Evolutionary conservation across 2,888 invertebrate genomes (phyloP).

Genomic region (Aleiodes alternator): DNA sequence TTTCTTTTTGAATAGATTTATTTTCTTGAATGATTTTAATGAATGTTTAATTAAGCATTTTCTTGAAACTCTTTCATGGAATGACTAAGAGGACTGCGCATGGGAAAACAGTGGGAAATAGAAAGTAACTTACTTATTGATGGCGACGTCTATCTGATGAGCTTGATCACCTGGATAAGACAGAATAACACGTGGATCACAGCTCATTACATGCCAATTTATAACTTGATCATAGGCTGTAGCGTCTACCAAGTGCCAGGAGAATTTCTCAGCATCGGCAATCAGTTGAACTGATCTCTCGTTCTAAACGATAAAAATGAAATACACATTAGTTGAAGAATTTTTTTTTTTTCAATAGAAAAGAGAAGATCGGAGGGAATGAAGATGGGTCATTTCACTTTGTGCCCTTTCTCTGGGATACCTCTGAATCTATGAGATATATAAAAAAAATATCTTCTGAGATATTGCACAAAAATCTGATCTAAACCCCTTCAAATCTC

Average conservation of each 20-base stretch:
- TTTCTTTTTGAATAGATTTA: background rate
- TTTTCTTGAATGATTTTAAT: background rate
- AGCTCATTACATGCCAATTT: slow-evolving; percentile 86
- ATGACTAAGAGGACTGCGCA: background rate
- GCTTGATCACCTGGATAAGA: slow-evolving; percentile 69
- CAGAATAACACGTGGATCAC: slow-evolving; percentile 83
- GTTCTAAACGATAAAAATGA: slow-evolving; percentile 66
- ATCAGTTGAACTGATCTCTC: slow-evolving; percentile 76
- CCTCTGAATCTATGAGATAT: background rate
- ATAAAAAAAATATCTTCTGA: no score
- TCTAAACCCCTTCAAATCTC: no score
- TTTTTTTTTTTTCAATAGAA: background rate
- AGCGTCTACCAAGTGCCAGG: slow-evolving; percentile 82
- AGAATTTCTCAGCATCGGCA: slow-evolving; percentile 79
- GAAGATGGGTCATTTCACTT: slow-evolving; percentile 47
- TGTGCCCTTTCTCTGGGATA: background rate
- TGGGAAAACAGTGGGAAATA: background rate
- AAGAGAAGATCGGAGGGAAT: no score
- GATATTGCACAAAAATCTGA: no score
- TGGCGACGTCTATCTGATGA: slow-evolving; percentile 78
- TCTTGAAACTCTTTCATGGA: no score
- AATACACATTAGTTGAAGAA: slow-evolving; percentile 5
- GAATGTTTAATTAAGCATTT: no score
- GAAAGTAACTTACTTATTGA: slow-evolving; percentile 77
- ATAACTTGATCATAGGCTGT: slow-evolving; percentile 81